phyloP scores from a whole-genome alignment of 2,797 vertebrate species.

The Mus minutoides region DNA sequence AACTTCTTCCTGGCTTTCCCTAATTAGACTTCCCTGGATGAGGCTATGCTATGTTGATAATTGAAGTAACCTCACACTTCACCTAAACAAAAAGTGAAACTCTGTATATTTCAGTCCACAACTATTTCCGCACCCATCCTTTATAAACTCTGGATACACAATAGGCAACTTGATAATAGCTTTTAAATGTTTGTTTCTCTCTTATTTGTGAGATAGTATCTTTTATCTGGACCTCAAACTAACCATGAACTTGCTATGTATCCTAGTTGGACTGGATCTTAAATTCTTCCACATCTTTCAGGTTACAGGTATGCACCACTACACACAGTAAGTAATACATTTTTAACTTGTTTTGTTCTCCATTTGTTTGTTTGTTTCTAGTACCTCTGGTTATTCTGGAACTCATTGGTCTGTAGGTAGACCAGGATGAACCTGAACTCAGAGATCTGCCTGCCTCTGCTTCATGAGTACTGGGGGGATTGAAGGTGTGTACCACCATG shows the following conservation, averaged over 20 bases:
- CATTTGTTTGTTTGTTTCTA: neutral
- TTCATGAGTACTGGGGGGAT: neutral
- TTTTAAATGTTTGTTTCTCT: neutral
- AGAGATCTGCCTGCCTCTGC: neutral
- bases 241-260: no score
- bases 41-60: neutral
- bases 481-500: neutral
- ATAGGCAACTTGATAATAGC: neutral
- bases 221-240: neutral
- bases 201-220: neutral
- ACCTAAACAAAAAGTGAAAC: neutral
- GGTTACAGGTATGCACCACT: neutral
- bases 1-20: neutral
- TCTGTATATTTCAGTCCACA: neutral
- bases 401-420: neutral
- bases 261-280: neutral
- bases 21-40: neutral
- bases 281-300: neutral
- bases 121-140: neutral
- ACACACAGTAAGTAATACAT: neutral
- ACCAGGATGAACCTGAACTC: neutral
- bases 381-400: neutral
- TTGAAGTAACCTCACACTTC: neutral
- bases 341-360: neutral
- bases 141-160: neutral